A percentile compares a stretch with the other conserved stretches of the same genome.
Evolutionary conservation across 2,113 vertebrate genomes (phyloP).

Genomic region (Aptenodytes patagonicus): DNA sequence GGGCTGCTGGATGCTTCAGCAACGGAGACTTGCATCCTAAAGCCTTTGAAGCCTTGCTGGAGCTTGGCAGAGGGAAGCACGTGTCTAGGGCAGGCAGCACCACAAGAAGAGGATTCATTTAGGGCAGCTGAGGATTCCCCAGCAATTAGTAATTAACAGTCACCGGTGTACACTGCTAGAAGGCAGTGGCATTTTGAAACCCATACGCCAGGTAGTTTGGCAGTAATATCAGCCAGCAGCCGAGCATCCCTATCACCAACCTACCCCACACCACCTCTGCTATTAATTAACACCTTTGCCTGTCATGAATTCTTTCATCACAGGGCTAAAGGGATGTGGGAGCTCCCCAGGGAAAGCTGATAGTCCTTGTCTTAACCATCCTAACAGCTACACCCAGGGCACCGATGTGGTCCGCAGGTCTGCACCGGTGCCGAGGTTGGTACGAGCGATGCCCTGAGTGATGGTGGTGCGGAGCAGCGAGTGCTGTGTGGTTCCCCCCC

Average conservation of each 20-base stretch:
- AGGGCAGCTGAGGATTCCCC: background rate
- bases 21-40: background rate
- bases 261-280: background rate
- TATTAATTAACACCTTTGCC: background rate
- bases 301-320: background rate
- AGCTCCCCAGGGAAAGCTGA: background rate
- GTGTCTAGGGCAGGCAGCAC: background rate
- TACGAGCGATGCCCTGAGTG: background rate
- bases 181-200: background rate
- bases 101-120: background rate
- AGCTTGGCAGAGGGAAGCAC: background rate
- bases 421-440: background rate
- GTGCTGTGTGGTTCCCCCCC: background rate
- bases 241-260: accelerated
- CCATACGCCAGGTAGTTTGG: accelerated
- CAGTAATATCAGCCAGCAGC: background rate
- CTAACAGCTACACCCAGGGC: background rate
- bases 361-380: background rate
- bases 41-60: background rate
- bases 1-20: background rate
- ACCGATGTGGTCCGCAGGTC: accelerated
- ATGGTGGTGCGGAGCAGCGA: accelerated
- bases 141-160: background rate
- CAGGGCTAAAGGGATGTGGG: background rate
- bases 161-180: accelerated